These are phyloP conservation scores for Pagetopsis macropterus DNA, from an alignment of 2,797 vertebrate genomes.

Conservation along the genomic window DNA sequence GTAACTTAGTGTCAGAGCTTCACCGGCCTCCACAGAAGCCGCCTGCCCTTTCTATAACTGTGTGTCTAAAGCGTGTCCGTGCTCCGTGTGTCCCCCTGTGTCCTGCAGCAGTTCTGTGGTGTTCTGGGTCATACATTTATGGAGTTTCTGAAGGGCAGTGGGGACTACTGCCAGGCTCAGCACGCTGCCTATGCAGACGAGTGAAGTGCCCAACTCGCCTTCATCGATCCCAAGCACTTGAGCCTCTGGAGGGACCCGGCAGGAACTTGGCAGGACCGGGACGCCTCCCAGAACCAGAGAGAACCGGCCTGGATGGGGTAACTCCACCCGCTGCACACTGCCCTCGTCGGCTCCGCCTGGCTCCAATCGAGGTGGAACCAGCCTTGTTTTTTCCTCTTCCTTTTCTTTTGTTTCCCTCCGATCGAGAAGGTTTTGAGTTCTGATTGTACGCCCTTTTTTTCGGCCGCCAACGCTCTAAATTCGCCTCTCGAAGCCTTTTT, in stretches of 20 bases:
- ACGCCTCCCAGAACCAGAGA: slow-evolving; percentile 89
- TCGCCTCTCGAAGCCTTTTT: slow-evolving; percentile 33
- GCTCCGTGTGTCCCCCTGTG: slow-evolving; percentile 26
- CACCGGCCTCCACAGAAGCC: too few relatives aligned
- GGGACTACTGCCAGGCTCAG: slow-evolving; percentile 99
- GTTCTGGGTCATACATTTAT: slow-evolving; percentile 99
- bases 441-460: slow-evolving; percentile 48
- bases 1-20: background rate
- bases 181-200: slow-evolving; percentile 99
- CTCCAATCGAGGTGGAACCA: slow-evolving; percentile 84
- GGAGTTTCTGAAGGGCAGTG: slow-evolving; percentile 99
- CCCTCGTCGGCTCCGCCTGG: slow-evolving; percentile 94
- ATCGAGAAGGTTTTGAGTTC: slow-evolving; percentile 64
- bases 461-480: slow-evolving; percentile 34
- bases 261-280: slow-evolving; percentile 86
- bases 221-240: slow-evolving; percentile 72
- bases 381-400: slow-evolving; percentile 77
- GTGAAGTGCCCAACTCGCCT: slow-evolving; percentile 88
- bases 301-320: slow-evolving; percentile 97
- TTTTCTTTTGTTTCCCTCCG: slow-evolving; percentile 74
- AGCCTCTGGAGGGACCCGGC: slow-evolving; percentile 77
- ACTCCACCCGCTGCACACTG: slow-evolving; percentile 93
- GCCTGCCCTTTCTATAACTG: background rate
- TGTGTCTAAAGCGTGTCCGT: background rate
- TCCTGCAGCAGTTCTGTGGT: slow-evolving; percentile 99